Percentiles rank a stretch among this genome's conserved stretches.
Evolutionary conservation across 2,113 vertebrate species (phyloP).

Genomic region (zebrafish (Danio rerio)): GRCz12tu NC_133181.1:62327001-62327500

Average conservation of each 20-base stretch:
- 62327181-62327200: conserved; percentile 71
- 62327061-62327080: not conserved
- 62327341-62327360: conserved; percentile 41
- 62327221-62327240: conserved; percentile 60
- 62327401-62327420: not conserved
- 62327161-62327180: conserved; percentile 33
- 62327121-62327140: conserved; percentile 37
- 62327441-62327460: not conserved
- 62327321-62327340: conserved; percentile 63
- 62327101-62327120: not conserved
- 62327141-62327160: not conserved
- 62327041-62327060: too few relatives aligned
- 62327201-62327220: conserved; percentile 67
- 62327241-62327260: conserved; percentile 48
- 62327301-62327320: conserved; percentile 49
- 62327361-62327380: conserved; percentile 48
- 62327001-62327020: too few relatives aligned
- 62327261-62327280: conserved; percentile 58
- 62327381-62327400: not conserved
- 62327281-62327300: conserved; percentile 5
- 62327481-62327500: too few relatives aligned
- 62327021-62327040: too few relatives aligned
- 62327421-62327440: not conserved
- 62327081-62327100: not conserved
- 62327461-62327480: not conserved